Evolutionary conservation across 2,888 invertebrate species (phyloP).

Genomic region (Microplitis deprimator): DNA sequence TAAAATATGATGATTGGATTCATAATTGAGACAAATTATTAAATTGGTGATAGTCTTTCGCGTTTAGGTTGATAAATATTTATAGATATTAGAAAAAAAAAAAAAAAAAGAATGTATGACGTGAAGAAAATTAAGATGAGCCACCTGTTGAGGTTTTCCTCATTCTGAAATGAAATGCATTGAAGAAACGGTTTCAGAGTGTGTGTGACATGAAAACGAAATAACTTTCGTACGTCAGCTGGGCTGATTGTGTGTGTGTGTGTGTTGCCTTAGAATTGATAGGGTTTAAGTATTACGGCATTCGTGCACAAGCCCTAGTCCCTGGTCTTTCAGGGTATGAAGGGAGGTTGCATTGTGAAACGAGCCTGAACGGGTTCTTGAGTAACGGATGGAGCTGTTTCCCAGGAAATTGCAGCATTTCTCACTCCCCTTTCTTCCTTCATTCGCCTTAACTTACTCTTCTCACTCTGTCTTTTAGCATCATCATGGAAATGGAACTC

Average conservation of each 20-base stretch:
- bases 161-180: too few species aligned
- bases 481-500: background rate
- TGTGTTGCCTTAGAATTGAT: background rate
- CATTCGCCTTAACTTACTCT: background rate
- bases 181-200: background rate
- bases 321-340: background rate
- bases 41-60: too few species aligned
- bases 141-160: background rate
- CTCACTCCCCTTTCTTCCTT: constrained; percentile 46
- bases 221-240: background rate
- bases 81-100: background rate
- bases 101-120: constrained; percentile 11
- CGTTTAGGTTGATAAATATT: too few species aligned
- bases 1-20: too few species aligned
- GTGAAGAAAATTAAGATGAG: constrained; percentile 16
- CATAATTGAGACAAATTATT: too few species aligned
- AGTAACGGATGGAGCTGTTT: constrained; percentile 58
- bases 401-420: constrained; percentile 60
- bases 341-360: constrained; percentile 46
- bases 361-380: constrained; percentile 48
- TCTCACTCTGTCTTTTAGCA: background rate
- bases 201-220: background rate
- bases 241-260: background rate
- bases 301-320: too few species aligned
- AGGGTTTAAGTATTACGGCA: background rate